Evolutionary conservation across 2,797 vertebrate species (phyloP).

Genomic region (Denticeps clupeoides): DNA sequence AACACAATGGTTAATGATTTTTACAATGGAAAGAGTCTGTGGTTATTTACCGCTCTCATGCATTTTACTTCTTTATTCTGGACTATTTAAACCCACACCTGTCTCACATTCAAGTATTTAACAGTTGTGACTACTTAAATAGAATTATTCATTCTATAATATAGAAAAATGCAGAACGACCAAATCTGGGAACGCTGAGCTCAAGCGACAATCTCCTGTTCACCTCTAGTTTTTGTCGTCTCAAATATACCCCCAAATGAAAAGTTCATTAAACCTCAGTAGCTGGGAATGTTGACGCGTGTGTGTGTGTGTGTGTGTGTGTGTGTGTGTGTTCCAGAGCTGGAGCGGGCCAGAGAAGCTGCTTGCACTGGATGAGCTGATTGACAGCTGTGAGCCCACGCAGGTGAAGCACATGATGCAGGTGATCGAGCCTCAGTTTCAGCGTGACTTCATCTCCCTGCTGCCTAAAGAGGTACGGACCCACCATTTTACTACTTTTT

Average conservation of each 20-base stretch:
- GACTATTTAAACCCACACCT: too few relatives aligned
- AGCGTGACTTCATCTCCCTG: constrained; percentile 98
- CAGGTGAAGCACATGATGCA: constrained; percentile 99
- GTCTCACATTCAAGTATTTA: too few relatives aligned
- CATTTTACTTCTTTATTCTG: too few relatives aligned
- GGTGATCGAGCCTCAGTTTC: constrained; percentile 99
- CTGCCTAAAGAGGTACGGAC: constrained; percentile 96
- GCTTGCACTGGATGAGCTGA: constrained; percentile 96
- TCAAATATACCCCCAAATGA: not conserved
- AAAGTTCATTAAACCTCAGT: not conserved
- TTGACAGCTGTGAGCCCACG: constrained; percentile 97
- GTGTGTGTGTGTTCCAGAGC: constrained; percentile 67
- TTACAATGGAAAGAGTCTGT: too few relatives aligned
- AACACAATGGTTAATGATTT: too few relatives aligned
- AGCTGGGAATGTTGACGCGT: not conserved
- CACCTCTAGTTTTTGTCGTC: too few relatives aligned
- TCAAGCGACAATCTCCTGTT: too few relatives aligned
- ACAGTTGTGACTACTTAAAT: too few relatives aligned
- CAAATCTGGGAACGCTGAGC: too few relatives aligned
- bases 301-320: constrained; percentile 12
- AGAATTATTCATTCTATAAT: too few relatives aligned
- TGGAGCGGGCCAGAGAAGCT: constrained; percentile 98
- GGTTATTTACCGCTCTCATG: too few relatives aligned
- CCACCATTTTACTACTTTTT: not conserved
- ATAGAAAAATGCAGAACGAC: too few relatives aligned